phyloP scores from a whole-genome alignment of 2,888 invertebrate genomes.

The Platerodrilus igneus region DNA sequence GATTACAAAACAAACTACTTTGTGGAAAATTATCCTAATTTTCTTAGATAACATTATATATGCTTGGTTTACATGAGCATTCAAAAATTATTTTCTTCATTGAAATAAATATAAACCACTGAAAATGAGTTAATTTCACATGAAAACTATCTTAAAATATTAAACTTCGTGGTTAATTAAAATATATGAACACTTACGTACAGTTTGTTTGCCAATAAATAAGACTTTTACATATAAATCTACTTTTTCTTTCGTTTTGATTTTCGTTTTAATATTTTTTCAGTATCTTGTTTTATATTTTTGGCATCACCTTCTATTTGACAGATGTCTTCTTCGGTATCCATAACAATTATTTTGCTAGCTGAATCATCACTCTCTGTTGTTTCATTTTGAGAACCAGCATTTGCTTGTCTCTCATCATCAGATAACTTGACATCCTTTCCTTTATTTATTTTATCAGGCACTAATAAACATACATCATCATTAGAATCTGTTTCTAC shows the following conservation, averaged over 20 bases:
- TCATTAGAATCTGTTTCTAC: conserved; percentile 19
- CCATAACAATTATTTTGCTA: conserved; percentile 44
- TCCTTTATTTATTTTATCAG: conserved; percentile 45
- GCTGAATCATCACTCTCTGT: conserved; percentile 56
- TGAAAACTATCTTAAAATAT: too few relatives aligned
- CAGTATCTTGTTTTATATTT: conserved; percentile 28
- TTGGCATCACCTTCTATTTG: conserved; percentile 41
- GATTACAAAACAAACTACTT: too few relatives aligned
- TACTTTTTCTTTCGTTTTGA: conserved; percentile 61
- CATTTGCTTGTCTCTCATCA: conserved; percentile 53
- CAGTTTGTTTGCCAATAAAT: too few relatives aligned
- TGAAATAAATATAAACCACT: too few relatives aligned
- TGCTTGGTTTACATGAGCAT: too few relatives aligned
- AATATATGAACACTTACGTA: too few relatives aligned
- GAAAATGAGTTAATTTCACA: too few relatives aligned
- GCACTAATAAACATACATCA: conserved; percentile 16
- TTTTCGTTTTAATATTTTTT: conserved; percentile 52
- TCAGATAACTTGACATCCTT: conserved; percentile 48
- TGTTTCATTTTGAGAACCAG: conserved; percentile 52
- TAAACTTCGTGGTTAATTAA: too few relatives aligned
- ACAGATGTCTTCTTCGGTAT: conserved; percentile 36
- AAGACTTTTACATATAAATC: too few relatives aligned
- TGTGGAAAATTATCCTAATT: too few relatives aligned
- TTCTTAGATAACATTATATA: too few relatives aligned
- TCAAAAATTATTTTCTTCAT: too few relatives aligned